These are phyloP conservation scores for Dendrolimus pini DNA, from an alignment of 2,888 invertebrate species.

Conservation along the genomic window DNA sequence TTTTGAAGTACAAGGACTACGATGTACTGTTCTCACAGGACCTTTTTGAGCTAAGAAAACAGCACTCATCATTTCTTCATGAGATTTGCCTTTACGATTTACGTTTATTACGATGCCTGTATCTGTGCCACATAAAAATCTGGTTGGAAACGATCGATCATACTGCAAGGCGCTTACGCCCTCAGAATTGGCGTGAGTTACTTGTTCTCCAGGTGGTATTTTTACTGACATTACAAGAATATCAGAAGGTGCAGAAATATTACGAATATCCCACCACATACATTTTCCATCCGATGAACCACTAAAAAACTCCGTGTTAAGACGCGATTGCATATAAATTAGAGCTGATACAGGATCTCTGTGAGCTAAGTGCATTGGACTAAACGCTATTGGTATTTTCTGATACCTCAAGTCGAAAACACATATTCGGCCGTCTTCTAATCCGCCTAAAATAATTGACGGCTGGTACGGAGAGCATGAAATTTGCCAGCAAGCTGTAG, in stretches of 20 bases:
- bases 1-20: slow-evolving; percentile 80
- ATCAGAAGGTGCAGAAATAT: slow-evolving; percentile 75
- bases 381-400: slow-evolving; percentile 81
- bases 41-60: slow-evolving; percentile 75
- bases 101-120: slow-evolving; percentile 70
- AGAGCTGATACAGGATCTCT: slow-evolving; percentile 72
- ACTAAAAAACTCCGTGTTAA: slow-evolving; percentile 77
- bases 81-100: slow-evolving; percentile 80
- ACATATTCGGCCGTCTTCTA: slow-evolving; percentile 45
- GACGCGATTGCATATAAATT: slow-evolving; percentile 74
- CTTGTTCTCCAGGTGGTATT: slow-evolving; percentile 50
- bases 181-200: slow-evolving; percentile 66
- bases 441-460: slow-evolving; percentile 33
- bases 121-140: slow-evolving; percentile 48
- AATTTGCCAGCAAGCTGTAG: slow-evolving; percentile 40
- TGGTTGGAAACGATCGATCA: slow-evolving; percentile 81
- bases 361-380: slow-evolving; percentile 53
- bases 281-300: slow-evolving; percentile 78
- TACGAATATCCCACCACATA: slow-evolving; percentile 81
- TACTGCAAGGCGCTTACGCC: slow-evolving; percentile 80
- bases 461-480: slow-evolving; percentile 32
- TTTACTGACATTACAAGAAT: slow-evolving; percentile 77
- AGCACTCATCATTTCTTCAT: slow-evolving; percentile 75
- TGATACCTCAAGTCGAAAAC: slow-evolving; percentile 86
- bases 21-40: slow-evolving; percentile 77